These are phyloP conservation scores for Choloepus hoffmanni DNA, from an alignment of 2,113 vertebrate genomes.

Conservation along the genomic window DNA sequence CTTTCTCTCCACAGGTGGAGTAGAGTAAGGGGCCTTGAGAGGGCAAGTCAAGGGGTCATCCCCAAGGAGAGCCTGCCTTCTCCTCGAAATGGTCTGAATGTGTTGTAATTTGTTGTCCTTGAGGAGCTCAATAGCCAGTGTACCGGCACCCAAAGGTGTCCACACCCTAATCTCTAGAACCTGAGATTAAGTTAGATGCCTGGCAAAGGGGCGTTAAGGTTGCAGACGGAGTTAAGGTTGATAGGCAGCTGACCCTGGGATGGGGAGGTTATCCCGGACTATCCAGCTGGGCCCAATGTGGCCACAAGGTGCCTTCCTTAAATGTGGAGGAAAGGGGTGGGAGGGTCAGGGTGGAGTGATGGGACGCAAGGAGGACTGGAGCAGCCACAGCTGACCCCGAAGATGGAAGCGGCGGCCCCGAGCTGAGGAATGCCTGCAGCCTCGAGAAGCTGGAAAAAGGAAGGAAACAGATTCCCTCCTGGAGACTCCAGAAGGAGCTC, in stretches of 20 bases:
- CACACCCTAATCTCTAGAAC: neutral
- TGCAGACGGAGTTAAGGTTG: neutral
- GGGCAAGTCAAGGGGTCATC: neutral
- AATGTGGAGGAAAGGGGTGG: neutral
- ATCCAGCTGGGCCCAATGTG: accelerated
- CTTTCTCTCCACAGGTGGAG: neutral
- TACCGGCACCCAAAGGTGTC: neutral
- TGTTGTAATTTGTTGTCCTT: neutral
- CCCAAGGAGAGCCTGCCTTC: neutral
- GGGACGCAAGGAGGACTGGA: neutral
- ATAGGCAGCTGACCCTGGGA: neutral
- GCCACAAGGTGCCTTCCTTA: neutral
- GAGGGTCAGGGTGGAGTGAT: neutral
- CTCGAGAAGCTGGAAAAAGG: neutral
- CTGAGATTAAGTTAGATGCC: neutral
- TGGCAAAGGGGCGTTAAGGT: neutral
- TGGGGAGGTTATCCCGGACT: neutral
- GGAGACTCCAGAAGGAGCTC: neutral
- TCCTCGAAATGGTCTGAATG: neutral
- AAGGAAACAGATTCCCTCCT: neutral
- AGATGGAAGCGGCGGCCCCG: too few relatives aligned
- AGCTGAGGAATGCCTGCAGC: accelerated
- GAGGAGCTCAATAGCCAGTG: neutral
- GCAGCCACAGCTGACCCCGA: too few relatives aligned
- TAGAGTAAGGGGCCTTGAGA: neutral